Base-by-base conservation (phyloP, 2,113 vertebrate genomes). In the Stercorarius parasiticus region DNA sequence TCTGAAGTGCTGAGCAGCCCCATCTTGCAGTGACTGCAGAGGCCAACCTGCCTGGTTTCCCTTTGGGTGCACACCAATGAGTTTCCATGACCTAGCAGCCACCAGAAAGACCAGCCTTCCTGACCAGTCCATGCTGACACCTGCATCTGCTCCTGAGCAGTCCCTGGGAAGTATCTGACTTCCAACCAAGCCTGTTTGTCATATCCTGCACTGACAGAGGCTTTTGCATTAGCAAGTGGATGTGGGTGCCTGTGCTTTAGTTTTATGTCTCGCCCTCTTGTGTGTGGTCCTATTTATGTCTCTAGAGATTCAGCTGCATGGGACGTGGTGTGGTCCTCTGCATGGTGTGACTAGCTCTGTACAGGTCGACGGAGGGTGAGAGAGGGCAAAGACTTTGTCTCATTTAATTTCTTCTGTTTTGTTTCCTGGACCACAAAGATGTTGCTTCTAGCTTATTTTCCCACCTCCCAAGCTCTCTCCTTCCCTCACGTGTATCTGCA, bases 1-100 rank as follows among this genome's bases (percentile, higher is more conserved):
- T 67, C 20, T 78, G 64, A 62, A 58, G 26, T 0, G 0, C 2
- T 72, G 26, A 40, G 11, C 13, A 58, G 27, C 62, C 6, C 1
- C 23, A 23, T 20, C 25, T 58, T 7, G 0, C 6, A 9, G 47
- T 34, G 52, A 38, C 20, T 45, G 17, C 30, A 50, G n/a, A 1
- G 4, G 17, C 49, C 52, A 38, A 32, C 40, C 45, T 53, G 23
- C 20, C 34, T 85, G 40, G 9, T 52, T 78, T 82, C 22, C 15
- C 9, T 80, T 18, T 0, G 5, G 36, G 16, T 29, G 25, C 23
- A 30, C 4, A 8, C 10, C 23, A 40, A 5, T 2, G 13, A 13
- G 12, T 29, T 42, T 30, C 34, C 4, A 15, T 32, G 42, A 71
- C 59, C 36, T 30, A 71, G 13, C 43, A 65, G 6, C 7, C 20